A percentile compares a stretch with the other conserved stretches of the same genome.
Evolutionary conservation across 2,888 invertebrate species (phyloP).

Genomic region (Drosophila pseudotalamancana): DNA sequence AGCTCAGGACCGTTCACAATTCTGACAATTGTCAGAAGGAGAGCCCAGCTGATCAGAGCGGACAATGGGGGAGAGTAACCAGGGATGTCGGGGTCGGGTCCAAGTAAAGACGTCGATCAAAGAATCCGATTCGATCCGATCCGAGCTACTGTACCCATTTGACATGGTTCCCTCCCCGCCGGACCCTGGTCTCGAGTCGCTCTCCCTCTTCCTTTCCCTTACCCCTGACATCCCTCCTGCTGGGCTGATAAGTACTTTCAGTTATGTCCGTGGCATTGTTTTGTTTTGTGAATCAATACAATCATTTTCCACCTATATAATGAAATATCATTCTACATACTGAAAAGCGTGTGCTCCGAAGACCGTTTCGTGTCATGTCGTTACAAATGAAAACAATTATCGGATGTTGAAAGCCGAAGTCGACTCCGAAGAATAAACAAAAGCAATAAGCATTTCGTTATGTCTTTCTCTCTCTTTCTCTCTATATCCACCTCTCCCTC

Average conservation of each 20-base stretch:
- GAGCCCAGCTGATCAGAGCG: conserved; percentile 38
- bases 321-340: no score
- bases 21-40: background rate
- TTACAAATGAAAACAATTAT: conserved; percentile 76
- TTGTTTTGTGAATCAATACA: conserved; percentile 61
- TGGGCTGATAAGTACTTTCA: conserved; percentile 73
- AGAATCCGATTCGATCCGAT: background rate
- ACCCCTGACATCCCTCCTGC: conserved; percentile 36
- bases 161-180: background rate
- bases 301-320: conserved; percentile 69
- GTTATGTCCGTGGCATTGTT: conserved; percentile 57
- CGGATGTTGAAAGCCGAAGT: conserved; percentile 59
- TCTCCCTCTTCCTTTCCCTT: conserved; percentile 3
- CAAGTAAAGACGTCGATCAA: conserved; percentile 31
- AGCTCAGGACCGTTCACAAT: background rate
- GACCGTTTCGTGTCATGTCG: conserved; percentile 58
- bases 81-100: conserved; percentile 11
- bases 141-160: conserved; percentile 13
- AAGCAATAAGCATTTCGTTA: conserved; percentile 24
- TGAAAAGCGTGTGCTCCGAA: conserved; percentile 45
- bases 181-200: background rate
- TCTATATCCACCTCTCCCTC: background rate
- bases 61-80: conserved; percentile 4
- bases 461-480: conserved; percentile 2
- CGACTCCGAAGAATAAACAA: conserved; percentile 65